phyloP scores from a whole-genome alignment of 2,888 invertebrate species.

The Mimumesa dahlbomi region DNA sequence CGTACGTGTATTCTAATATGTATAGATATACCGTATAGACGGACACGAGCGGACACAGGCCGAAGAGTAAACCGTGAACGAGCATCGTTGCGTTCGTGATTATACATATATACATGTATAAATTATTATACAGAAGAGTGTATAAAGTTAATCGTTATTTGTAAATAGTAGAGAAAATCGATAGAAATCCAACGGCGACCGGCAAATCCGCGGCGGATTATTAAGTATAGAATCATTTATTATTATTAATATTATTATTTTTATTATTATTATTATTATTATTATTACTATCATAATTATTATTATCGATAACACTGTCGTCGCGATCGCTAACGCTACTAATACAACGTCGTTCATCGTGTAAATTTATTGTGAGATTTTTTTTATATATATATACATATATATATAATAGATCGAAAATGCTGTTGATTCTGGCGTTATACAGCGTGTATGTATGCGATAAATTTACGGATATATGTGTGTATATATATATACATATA shows the following conservation, averaged over 20 bases:
- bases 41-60: no score
- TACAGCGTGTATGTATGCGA: not conserved
- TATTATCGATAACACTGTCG: constrained; percentile 43
- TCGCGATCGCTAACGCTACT: constrained; percentile 5
- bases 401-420: not conserved
- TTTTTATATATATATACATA: constrained; percentile 26
- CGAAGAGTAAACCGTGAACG: no score
- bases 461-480: constrained; percentile 9
- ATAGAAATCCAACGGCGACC: constrained; percentile 21
- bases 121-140: constrained; percentile 63
- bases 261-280: constrained; percentile 53
- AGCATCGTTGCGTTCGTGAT: no score
- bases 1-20: no score
- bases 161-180: constrained; percentile 67
- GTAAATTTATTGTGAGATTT: constrained; percentile 67
- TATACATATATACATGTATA: constrained; percentile 19
- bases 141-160: constrained; percentile 66
- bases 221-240: constrained; percentile 47
- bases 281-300: constrained; percentile 53
- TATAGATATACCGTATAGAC: constrained; percentile 64
- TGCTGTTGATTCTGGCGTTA: not conserved
- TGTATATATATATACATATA: constrained; percentile 16
- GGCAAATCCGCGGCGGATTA: constrained; percentile 24
- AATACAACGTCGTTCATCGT: constrained; percentile 29
- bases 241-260: constrained; percentile 48